Base-by-base conservation (phyloP, 1,140 invertebrate genomes). In the Drosophila miranda region DNA sequence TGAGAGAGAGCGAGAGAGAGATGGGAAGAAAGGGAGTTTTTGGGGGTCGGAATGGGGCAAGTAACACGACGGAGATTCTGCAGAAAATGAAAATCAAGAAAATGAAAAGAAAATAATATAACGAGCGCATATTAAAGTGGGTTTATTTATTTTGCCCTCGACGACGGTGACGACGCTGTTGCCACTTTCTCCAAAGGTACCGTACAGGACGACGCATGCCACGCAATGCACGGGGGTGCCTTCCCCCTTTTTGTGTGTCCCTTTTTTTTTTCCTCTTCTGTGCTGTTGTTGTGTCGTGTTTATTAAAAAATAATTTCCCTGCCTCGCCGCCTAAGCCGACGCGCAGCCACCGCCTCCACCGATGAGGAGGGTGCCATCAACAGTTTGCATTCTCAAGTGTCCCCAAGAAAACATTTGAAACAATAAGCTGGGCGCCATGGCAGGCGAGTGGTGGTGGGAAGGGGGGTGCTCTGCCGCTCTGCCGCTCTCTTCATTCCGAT, bases 31-130 rank as follows among this genome's bases (percentile, higher is more conserved):
- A 0, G 23, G 23, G 4, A 26, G 19, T 19, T 19, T 46, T 16
- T 54, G 50, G 42, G 54, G 41, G 16, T 16, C 1, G 16, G 23
- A 5, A 26, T 5, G 23, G 7, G 7, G 30, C 30, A 46, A 54
- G 7, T 41, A 60, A 63, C 26, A 61, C 42, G 16, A 60, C 16
- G 48, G 48, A 56, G 23, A 56, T 16, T 52, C 50, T 52, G 54
- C 38, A 50, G 42, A 67, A 60, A 73, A 62, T 68, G 64, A 75
- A 82, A 86, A 82, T 81, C 82, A 87, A 87, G 82, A 87, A 87
- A 87, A 87, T 87, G 83, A 87, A 87, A 87, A 87, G 82, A 87
- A 87, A 87, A 87, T 87, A 87, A 87, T 88, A 87, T 87, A 87
- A 87, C 82, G 82, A 87, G 82, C 82, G 82, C 82, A 87, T 87